Conservation (phyloP, 1,140 invertebrate species). For the Bicyclus anynana region DNA sequence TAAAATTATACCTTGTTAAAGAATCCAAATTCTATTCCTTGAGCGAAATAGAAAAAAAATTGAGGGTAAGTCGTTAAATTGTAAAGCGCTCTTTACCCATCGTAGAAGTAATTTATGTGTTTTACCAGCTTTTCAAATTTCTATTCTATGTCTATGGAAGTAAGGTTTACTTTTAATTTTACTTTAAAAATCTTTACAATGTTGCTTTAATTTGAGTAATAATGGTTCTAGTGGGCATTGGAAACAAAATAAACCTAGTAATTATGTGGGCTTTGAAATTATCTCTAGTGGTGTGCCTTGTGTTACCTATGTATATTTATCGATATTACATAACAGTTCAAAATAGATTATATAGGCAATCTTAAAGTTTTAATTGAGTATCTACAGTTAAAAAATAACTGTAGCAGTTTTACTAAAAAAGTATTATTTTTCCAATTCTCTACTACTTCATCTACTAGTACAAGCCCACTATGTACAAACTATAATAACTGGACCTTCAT, state of each 20-base stretch:
- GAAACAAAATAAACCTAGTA: constrained; percentile 22
- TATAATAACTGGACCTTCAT: too few relatives aligned
- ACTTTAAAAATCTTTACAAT: constrained; percentile 5
- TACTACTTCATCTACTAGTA: too few relatives aligned
- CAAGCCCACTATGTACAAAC: too few relatives aligned
- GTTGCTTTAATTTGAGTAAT: constrained; percentile 28
- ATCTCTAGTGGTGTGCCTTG: constrained; percentile 18
- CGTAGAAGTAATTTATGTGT: constrained; percentile 13
- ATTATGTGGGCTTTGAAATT: constrained; percentile 31
- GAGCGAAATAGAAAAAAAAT: background rate
- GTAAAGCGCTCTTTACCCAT: constrained; percentile 7
- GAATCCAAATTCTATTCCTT: background rate
- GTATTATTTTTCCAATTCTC: too few relatives aligned
- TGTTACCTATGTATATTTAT: constrained; percentile 13
- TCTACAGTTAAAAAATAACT: too few relatives aligned
- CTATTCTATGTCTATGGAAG: background rate
- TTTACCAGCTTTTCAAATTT: background rate
- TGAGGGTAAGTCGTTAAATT: constrained; percentile 21
- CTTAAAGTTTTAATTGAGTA: too few relatives aligned
- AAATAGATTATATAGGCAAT: too few relatives aligned
- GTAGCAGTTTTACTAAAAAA: too few relatives aligned
- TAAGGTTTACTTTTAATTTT: constrained; percentile 5
- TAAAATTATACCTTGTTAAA: too few relatives aligned
- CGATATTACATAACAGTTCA: constrained; percentile 2
- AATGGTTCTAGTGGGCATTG: constrained; percentile 18